Conservation (phyloP, 1,140 invertebrate genomes). For the Drosophila oshimai region DNA sequence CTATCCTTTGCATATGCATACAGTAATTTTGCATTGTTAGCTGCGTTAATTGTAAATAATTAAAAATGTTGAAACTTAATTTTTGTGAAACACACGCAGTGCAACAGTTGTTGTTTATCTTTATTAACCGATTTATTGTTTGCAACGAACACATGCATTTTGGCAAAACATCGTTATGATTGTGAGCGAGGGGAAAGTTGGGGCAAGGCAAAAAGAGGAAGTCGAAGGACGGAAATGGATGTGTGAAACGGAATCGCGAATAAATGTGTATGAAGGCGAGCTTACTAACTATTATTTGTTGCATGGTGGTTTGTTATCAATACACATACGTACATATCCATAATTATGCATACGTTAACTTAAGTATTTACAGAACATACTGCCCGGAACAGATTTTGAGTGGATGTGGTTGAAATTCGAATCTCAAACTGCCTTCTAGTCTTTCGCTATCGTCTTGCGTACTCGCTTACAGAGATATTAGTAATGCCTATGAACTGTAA, state of each 20-base stretch:
- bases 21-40: conserved; percentile 50
- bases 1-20: conserved; percentile 67
- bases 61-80: conserved; percentile 69
- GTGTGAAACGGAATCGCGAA: conserved; percentile 23
- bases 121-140: conserved; percentile 47
- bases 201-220: background rate
- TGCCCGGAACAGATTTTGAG: conserved; percentile 32
- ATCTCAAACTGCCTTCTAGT: conserved; percentile 39
- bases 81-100: conserved; percentile 58
- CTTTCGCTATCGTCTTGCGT: conserved; percentile 26
- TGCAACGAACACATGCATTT: conserved; percentile 75
- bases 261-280: conserved; percentile 44
- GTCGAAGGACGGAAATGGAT: conserved; percentile 45
- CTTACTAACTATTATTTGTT: conserved; percentile 74
- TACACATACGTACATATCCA: conserved; percentile 33
- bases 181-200: conserved; percentile 8
- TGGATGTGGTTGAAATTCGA: conserved; percentile 14
- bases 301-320: conserved; percentile 52
- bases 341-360: conserved; percentile 35
- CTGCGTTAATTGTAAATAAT: conserved; percentile 64
- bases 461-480: background rate
- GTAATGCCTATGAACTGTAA: conserved; percentile 32
- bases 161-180: conserved; percentile 58
- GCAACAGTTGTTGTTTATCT: conserved; percentile 35
- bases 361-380: conserved; percentile 73